phyloP scores from a whole-genome alignment of 1,140 invertebrate genomes.

The Monochamus saltuarius region DNA sequence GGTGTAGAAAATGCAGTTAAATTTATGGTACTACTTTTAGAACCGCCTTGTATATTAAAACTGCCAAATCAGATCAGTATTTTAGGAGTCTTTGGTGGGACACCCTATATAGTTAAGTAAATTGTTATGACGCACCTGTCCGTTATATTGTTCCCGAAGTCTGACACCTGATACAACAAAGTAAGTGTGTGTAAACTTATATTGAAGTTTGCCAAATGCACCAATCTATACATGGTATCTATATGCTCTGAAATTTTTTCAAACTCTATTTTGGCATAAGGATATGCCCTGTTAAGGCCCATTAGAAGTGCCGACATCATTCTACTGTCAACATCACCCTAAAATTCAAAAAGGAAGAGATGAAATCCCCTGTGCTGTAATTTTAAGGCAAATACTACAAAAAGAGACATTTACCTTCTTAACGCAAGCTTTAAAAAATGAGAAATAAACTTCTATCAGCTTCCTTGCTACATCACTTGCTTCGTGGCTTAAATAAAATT shows the following conservation, averaged over 20 bases:
- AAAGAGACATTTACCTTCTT: slow-evolving; percentile 64
- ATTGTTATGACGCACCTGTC: slow-evolving; percentile 55
- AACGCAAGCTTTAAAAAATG: slow-evolving; percentile 90
- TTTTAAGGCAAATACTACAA: slow-evolving; percentile 23
- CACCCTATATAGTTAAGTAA: too few relatives aligned
- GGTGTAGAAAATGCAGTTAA: too few relatives aligned
- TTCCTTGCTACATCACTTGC: slow-evolving; percentile 76
- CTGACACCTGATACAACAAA: slow-evolving; percentile 81
- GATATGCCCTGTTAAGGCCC: slow-evolving; percentile 86
- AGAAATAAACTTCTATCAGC: slow-evolving; percentile 90
- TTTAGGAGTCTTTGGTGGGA: too few relatives aligned
- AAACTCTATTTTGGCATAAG: slow-evolving; percentile 66
- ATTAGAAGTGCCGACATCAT: slow-evolving; percentile 89
- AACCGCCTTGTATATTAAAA: too few relatives aligned
- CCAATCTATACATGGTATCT: slow-evolving; percentile 85
- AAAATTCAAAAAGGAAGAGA: slow-evolving; percentile 33
- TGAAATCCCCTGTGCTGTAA: slow-evolving; percentile 23
- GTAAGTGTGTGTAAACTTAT: slow-evolving; percentile 85
- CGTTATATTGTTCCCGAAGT: slow-evolving; percentile 56
- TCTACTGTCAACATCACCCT: slow-evolving; percentile 87
- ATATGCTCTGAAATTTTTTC: slow-evolving; percentile 67
- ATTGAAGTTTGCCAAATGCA: slow-evolving; percentile 81
- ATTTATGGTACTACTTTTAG: too few relatives aligned
- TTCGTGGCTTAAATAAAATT: slow-evolving; percentile 71
- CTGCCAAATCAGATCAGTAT: too few relatives aligned